Evolutionary conservation across 2,113 vertebrate species (phyloP), one percentile per base, ranked within the genome.

Genomic region (Papio anubis): DNA sequence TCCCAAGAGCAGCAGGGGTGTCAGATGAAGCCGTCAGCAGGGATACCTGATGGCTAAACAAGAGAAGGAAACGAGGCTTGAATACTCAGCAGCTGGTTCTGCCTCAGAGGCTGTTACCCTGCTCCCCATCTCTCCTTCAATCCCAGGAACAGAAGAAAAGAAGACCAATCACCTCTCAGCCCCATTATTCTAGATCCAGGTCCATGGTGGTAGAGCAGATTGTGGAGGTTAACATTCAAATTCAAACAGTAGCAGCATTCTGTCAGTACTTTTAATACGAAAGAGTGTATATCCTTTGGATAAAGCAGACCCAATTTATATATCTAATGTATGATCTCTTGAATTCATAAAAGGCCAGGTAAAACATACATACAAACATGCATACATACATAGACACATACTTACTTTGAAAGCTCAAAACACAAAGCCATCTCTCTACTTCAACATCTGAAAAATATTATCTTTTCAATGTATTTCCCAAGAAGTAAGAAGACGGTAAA

Each of bases 21-120:
- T 52, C 61, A 32, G 45, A 94, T 45, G 43, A 88, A 88, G 40
- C 50, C 25, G 0, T 61, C 96, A 96, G 75, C 5, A 87, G 16
- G 55, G 96, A 87, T 12, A 57, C 6, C 3, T 23, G 75, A 86
- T 0, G 2, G 25, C 75, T 96, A 66, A 95, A 61, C 50, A 97
- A 45, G 95, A 64, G 30, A 78, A 50, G 0, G n/a, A 75, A 95
- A 78, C 3, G 0, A 0, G 0, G 13, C 45, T 66, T 84, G 87
- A 81, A 97, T 94, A 98, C 85, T 66, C 96, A 92, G 52, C 18
- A 55, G 94, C n/a, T n/a, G 8, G 0, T 88, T 61, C 40, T 23
- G 86, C 4, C 78, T 72, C 66, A 1, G 64, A 96, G n/a, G 68
- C 59, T 4, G 3, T 2, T 76, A 97, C 13, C 11, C 35, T 52